Evolutionary conservation across 2,797 vertebrate species (phyloP), one percentile per base, ranked within the genome.

Genomic region (Otolemur crassicaudatus): DNA sequence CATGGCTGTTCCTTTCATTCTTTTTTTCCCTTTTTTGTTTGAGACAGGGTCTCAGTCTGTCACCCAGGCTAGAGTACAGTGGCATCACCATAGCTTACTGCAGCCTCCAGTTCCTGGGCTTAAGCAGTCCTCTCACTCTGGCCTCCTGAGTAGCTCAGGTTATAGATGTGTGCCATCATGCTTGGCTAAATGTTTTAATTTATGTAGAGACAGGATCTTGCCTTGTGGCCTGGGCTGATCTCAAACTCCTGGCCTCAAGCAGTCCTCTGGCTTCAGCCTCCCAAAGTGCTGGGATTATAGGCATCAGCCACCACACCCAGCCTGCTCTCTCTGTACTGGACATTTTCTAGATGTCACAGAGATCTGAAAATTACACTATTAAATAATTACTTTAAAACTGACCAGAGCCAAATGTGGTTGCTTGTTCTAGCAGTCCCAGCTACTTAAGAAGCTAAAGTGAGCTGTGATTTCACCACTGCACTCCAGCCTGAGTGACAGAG

Each of bases 311-410:
- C 69, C 37, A 12, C 10, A 37, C 22, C 22, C 13, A 34, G n/a
- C 34, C 34, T 97, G 96, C 96, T 97, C 97, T 97, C 93, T 98
- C 97, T 98, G 99, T 98, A 99, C 98, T 98, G 94, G 98, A 97
- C 97, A 9, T 90, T 88, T 96, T 90, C 97, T 94, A 88, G 96
- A 95, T 98, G 97, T 98, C 94, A 97, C 97, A 87, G 97, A 98
- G 96, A 94, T 97, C 97, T 98, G 95, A 99, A 99, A 99, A 98
- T 99, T 99, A 99, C 99, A 99, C 97, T 98, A 98, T 99, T 99
- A 99, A 99, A 99, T 99, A 99, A 98, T 98, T 98, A 97, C 99
- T 98, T 98, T 98, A 99, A 98, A 99, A 98, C 97, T 96, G 96
- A 98, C 94, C 96, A 99, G 98, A 25, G 60, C 60, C 25, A 10